phyloP scores from a whole-genome alignment of 2,797 vertebrate genomes.

The Aldrovandia affinis region DNA sequence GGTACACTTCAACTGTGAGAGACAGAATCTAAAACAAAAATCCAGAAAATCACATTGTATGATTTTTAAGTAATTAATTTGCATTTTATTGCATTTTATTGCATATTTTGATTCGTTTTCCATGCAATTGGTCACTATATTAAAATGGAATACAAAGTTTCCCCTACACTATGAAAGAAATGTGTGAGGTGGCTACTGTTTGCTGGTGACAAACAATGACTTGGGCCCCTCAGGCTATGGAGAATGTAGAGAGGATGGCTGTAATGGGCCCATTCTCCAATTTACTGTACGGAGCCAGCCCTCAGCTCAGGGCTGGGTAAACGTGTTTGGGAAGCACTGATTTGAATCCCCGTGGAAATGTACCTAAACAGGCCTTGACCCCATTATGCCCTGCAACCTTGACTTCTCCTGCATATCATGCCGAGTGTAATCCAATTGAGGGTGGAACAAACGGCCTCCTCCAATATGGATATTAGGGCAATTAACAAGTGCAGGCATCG shows the following conservation, averaged over 20 bases:
- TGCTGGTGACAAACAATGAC: too few species aligned
- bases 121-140: too few species aligned
- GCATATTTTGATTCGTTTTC: not conserved
- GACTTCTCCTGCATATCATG: constrained; percentile 20
- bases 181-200: too few species aligned
- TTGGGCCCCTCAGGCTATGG: not conserved
- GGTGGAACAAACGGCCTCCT: not conserved
- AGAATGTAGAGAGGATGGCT: not conserved
- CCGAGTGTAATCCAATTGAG: constrained; percentile 28
- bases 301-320: constrained; percentile 2
- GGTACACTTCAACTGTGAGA: too few species aligned
- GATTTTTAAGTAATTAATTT: too few species aligned
- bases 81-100: too few species aligned
- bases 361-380: not conserved
- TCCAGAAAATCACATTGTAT: too few species aligned
- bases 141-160: too few species aligned
- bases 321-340: not conserved
- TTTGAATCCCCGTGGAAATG: constrained; percentile 25
- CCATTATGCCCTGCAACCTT: constrained; percentile 4
- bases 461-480: not conserved
- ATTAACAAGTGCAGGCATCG: not conserved
- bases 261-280: too few species aligned
- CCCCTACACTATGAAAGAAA: too few species aligned
- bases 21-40: too few species aligned
- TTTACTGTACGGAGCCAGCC: too few species aligned